These are phyloP conservation scores for Siniperca scherzeri DNA, from an alignment of 2,797 vertebrate genomes.

Conservation along the genomic window DNA sequence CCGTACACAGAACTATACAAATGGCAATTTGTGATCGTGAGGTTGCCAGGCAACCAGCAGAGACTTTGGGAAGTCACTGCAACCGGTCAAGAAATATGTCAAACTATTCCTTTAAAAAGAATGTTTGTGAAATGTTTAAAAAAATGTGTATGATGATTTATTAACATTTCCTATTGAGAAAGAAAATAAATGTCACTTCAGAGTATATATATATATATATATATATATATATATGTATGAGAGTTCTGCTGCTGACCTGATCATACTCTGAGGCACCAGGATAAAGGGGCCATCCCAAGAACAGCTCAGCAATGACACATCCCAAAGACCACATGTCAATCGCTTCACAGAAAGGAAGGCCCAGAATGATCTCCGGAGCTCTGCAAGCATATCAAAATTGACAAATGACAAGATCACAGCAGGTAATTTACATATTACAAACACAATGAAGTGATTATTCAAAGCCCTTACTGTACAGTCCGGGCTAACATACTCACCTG, in stretches of 20 bases:
- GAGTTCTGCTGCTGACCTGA: slow-evolving; percentile 87
- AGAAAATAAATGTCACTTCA: neutral
- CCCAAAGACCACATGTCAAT: slow-evolving; percentile 99
- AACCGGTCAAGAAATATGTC: too few species aligned
- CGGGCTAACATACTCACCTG: slow-evolving; percentile 83
- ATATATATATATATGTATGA: neutral
- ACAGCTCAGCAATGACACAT: slow-evolving; percentile 98
- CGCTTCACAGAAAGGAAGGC: slow-evolving; percentile 97
- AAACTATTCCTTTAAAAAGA: too few species aligned
- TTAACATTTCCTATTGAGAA: neutral
- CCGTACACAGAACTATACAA: too few species aligned
- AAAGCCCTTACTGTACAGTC: neutral
- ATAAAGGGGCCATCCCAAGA: slow-evolving; percentile 98
- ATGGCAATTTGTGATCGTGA: too few species aligned
- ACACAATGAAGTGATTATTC: neutral
- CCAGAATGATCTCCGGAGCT: slow-evolving; percentile 98
- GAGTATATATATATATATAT: neutral
- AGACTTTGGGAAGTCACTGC: too few species aligned
- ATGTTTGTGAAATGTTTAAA: neutral
- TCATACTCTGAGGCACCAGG: slow-evolving; percentile 98
- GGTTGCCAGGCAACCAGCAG: too few species aligned
- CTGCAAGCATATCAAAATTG: slow-evolving; percentile 74
- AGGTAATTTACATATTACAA: neutral
- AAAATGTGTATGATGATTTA: neutral
- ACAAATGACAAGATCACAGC: neutral